phyloP scores from a whole-genome alignment of 2,113 vertebrate species.

The Prunella fulvescens region DNA sequence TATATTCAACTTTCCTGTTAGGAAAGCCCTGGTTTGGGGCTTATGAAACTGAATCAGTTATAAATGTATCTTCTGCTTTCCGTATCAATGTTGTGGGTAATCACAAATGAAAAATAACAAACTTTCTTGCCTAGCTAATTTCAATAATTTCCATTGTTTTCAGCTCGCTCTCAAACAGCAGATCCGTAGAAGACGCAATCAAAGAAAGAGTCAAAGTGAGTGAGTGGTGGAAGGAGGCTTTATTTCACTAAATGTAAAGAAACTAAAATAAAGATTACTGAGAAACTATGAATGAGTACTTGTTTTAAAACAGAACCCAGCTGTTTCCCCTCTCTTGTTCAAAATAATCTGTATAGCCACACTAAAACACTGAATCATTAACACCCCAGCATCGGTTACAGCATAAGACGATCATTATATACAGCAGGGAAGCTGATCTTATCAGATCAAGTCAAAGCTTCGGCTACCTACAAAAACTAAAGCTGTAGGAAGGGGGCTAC shows the following conservation, averaged over 20 bases:
- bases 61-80: background rate
- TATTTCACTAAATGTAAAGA: slow-evolving; percentile 54
- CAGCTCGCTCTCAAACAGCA: slow-evolving; percentile 24
- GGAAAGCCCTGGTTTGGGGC: background rate
- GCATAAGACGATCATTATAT: slow-evolving; percentile 13
- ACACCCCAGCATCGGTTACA: slow-evolving; percentile 17
- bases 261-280: slow-evolving; percentile 59
- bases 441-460: slow-evolving; percentile 35
- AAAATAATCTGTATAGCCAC: slow-evolving; percentile 7
- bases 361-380: slow-evolving; percentile 3
- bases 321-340: slow-evolving; percentile 42
- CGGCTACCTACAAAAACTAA: slow-evolving; percentile 37
- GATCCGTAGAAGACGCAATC: background rate
- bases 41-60: background rate
- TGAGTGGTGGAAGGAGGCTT: slow-evolving; percentile 40
- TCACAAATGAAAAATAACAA: background rate
- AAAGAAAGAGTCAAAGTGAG: background rate
- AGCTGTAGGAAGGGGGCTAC: slow-evolving; percentile 21
- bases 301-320: slow-evolving; percentile 66
- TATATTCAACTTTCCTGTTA: background rate
- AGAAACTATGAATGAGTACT: slow-evolving; percentile 49
- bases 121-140: background rate
- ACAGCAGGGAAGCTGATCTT: slow-evolving; percentile 32
- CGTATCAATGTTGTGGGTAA: background rate
- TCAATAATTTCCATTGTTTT: background rate